Conservation (phyloP, 2,113 vertebrate species). For the Mohoua ochrocephala region DNA sequence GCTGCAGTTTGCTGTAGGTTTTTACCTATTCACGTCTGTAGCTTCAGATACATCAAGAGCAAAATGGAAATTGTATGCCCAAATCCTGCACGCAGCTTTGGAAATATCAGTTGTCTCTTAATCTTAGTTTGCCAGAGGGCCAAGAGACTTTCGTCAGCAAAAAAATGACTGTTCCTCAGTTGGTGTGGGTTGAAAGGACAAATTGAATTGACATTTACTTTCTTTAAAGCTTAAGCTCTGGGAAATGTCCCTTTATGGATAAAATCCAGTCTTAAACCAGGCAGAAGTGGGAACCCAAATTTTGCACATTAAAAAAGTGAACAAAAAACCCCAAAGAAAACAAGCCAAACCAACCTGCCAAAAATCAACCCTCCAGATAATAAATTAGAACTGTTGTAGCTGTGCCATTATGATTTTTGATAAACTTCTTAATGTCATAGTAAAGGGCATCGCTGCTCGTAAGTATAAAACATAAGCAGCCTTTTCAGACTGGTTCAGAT, state of each 20-base stretch:
- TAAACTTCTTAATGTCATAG: not conserved
- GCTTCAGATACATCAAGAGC: not conserved
- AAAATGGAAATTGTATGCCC: not conserved
- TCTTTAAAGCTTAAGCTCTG: not conserved
- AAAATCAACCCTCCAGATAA: not conserved
- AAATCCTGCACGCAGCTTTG: not conserved
- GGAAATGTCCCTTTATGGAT: not conserved
- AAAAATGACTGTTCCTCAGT: not conserved
- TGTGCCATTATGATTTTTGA: not conserved
- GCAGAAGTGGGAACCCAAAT: not conserved
- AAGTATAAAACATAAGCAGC: not conserved
- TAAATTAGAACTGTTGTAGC: not conserved
- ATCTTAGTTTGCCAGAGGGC: not conserved
- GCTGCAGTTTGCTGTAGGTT: not conserved
- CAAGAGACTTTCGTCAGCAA: not conserved
- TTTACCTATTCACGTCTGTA: not conserved
- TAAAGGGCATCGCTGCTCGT: not conserved
- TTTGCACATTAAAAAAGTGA: not conserved
- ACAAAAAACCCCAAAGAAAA: rapidly evolving
- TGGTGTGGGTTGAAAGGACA: not conserved
- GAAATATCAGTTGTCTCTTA: not conserved
- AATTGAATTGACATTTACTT: not conserved
- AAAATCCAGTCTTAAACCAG: not conserved
- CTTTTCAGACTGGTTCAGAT: not conserved
- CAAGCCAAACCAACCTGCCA: not conserved